phyloP scores from a whole-genome alignment of 2,113 vertebrate genomes.

The Eulemur rufifrons region DNA sequence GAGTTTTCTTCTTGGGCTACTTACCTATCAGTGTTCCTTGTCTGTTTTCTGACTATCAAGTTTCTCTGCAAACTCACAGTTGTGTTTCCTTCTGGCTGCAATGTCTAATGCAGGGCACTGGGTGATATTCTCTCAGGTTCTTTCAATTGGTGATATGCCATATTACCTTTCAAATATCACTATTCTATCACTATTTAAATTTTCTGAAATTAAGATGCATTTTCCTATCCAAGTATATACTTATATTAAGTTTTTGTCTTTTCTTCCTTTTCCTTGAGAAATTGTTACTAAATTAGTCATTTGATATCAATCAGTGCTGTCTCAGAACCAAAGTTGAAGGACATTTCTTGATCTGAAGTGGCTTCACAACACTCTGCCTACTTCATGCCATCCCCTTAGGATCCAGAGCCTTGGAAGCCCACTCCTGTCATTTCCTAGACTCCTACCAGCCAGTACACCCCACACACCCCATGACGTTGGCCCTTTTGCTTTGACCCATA shows the following conservation, averaged over 20 bases:
- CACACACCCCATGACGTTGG: background rate
- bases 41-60: background rate
- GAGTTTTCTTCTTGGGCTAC: background rate
- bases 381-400: background rate
- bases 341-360: background rate
- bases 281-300: constrained; percentile 18
- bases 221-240: background rate
- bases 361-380: background rate
- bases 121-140: background rate
- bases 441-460: background rate
- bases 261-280: constrained; percentile 21
- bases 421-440: background rate
- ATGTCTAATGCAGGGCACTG: background rate
- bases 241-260: background rate
- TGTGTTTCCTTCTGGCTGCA: background rate
- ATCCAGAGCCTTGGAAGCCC: background rate
- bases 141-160: background rate
- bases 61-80: constrained; percentile 6
- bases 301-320: background rate
- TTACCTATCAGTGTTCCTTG: background rate
- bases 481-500: background rate
- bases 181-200: background rate
- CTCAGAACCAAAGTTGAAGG: background rate
- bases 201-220: constrained; percentile 8
- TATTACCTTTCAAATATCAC: background rate